Evolutionary conservation across 2,888 invertebrate species (phyloP).

Genomic region (Eupeodes latifasciatus): DNA sequence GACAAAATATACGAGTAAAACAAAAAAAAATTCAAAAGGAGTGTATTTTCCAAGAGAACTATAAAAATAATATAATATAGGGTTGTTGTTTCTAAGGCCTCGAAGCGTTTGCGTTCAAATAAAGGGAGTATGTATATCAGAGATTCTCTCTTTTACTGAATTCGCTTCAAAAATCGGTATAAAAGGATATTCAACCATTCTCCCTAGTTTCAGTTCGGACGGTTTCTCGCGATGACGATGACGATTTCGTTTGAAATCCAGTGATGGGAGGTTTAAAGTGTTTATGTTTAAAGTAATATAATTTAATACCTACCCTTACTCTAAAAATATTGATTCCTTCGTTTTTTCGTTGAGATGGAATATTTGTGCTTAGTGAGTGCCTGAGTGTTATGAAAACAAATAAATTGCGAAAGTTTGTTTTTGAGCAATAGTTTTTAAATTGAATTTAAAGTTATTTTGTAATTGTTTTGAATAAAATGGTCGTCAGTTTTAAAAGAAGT

Average conservation of each 20-base stretch:
- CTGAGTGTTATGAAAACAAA: neutral
- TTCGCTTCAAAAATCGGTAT: constrained; percentile 13
- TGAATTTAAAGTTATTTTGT: neutral
- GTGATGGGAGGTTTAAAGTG: neutral
- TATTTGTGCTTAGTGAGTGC: constrained; percentile 4
- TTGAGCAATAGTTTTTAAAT: neutral
- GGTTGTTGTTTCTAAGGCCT: neutral
- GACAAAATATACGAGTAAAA: neutral
- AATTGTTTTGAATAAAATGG: constrained; percentile 11
- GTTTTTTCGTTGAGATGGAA: neutral
- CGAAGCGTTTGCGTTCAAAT: neutral
- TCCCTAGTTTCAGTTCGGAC: constrained; percentile 7
- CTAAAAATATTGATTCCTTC: constrained; percentile 26
- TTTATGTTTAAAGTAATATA: constrained; percentile 1
- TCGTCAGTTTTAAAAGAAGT: constrained; percentile 31
- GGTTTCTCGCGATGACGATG: neutral
- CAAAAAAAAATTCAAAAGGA: neutral
- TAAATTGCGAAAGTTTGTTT: neutral
- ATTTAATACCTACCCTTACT: constrained; percentile 14
- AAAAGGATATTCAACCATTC: constrained; percentile 3
- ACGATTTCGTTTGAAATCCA: neutral
- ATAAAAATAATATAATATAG: too few species aligned
- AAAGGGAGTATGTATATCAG: neutral
- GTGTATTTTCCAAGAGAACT: neutral
- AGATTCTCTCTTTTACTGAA: neutral